Conservation (phyloP, 2,888 invertebrate species). For the Asteroscopus sphinx region DNA sequence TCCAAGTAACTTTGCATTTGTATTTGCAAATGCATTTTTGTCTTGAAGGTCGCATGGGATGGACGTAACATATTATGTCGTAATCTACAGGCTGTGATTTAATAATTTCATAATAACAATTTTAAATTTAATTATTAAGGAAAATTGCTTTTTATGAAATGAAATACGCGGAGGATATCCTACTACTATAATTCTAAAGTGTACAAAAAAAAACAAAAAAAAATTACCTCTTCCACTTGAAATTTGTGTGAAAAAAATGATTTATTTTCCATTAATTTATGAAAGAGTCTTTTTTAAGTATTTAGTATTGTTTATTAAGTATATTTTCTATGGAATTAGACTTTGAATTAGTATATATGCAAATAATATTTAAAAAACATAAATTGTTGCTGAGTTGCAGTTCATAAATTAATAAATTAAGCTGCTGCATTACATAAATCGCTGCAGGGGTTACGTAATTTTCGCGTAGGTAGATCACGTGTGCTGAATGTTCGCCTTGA, state of each 20-base stretch:
- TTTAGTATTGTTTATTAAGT: neutral
- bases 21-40: slow-evolving; percentile 21
- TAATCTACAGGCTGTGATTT: slow-evolving; percentile 8
- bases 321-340: neutral
- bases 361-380: neutral
- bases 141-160: neutral
- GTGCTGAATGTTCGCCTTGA: slow-evolving; percentile 82
- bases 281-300: neutral
- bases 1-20: slow-evolving; percentile 24
- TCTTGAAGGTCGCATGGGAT: slow-evolving; percentile 37
- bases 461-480: slow-evolving; percentile 75
- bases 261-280: too few species aligned
- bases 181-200: too few species aligned
- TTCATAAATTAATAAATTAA: slow-evolving; percentile 12
- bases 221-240: too few species aligned
- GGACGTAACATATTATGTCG: slow-evolving; percentile 11
- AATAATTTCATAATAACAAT: neutral
- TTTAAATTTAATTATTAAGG: neutral
- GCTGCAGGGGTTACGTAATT: slow-evolving; percentile 78
- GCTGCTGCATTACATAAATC: slow-evolving; percentile 29
- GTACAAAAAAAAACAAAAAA: too few species aligned
- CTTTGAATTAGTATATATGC: neutral
- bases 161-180: too few species aligned
- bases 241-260: too few species aligned
- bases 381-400: neutral